phyloP scores from a whole-genome alignment of 2,797 vertebrate species.

The Amblyraja radiata region DNA sequence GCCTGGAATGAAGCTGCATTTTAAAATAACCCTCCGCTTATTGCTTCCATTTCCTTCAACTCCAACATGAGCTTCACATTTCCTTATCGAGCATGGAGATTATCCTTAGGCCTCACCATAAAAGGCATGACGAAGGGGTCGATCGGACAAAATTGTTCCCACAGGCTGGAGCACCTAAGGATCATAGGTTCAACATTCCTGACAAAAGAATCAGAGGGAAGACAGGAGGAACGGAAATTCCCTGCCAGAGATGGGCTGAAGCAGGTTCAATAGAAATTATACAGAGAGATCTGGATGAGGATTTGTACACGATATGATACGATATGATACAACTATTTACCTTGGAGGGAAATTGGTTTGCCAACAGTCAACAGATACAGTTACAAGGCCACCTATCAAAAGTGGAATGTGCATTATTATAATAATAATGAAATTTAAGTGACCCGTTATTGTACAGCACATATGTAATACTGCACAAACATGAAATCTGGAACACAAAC shows the following conservation, averaged over 20 bases:
- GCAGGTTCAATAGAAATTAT: background rate
- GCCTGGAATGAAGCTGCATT: slow-evolving; percentile 11
- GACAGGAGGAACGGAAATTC: background rate
- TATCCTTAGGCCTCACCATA: background rate
- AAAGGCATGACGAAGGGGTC: background rate
- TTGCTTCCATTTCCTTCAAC: background rate
- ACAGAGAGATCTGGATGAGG: background rate
- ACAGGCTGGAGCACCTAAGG: background rate
- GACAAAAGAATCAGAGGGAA: background rate
- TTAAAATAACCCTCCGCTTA: background rate
- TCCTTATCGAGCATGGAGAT: slow-evolving; percentile 15
- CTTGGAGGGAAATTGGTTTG: no score
- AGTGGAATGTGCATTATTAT: no score
- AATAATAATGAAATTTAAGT: no score
- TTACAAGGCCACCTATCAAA: no score
- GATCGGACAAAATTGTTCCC: background rate
- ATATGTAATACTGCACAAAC: no score
- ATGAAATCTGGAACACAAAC: no score
- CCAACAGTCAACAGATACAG: no score
- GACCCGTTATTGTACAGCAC: no score
- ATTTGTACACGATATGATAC: background rate
- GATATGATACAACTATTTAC: no score
- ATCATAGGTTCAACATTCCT: background rate
- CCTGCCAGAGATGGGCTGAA: background rate
- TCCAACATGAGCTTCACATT: background rate